These are phyloP conservation scores for Spongilla lacustris DNA, from an alignment of 37 sponge, comb jelly and placozoan species.

Conservation along the genomic window DNA sequence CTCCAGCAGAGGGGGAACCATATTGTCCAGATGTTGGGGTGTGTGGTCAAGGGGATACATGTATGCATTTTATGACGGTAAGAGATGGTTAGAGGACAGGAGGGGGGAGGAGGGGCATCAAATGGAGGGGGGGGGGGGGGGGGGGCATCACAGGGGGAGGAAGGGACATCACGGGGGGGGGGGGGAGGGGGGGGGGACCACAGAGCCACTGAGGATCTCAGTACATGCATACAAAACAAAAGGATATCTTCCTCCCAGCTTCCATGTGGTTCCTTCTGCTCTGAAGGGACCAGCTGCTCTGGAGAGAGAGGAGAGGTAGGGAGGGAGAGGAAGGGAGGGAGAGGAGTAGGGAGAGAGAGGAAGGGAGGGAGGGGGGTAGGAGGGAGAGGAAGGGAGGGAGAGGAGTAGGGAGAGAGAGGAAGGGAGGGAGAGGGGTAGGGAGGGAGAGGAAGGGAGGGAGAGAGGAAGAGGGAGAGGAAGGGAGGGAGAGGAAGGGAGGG, in stretches of 20 bases:
- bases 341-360: neutral
- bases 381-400: neutral
- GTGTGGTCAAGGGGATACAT: slow-evolving; percentile 19
- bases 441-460: neutral
- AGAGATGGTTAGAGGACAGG: no score
- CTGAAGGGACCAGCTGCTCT: slow-evolving; percentile 55
- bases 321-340: neutral
- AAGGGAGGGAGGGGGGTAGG: neutral
- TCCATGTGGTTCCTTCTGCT: slow-evolving; percentile 7
- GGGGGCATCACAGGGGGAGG: neutral
- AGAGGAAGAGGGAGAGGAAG: no score
- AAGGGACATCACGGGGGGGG: neutral
- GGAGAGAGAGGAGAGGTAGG: neutral
- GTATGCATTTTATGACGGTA: no score
- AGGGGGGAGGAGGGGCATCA: no score
- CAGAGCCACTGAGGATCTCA: neutral
- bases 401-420: neutral
- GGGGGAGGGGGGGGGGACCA: neutral
- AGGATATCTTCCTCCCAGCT: slow-evolving; percentile 82
- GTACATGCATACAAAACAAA: neutral
- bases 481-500: no score
- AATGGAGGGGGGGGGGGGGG: neutral
- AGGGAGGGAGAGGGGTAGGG: neutral
- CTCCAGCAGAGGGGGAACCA: slow-evolving; percentile 63
- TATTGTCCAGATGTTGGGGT: slow-evolving; percentile 59